Evolutionary conservation across 2,888 invertebrate species (phyloP).

Genomic region (Drosophila gaucha): DNA sequence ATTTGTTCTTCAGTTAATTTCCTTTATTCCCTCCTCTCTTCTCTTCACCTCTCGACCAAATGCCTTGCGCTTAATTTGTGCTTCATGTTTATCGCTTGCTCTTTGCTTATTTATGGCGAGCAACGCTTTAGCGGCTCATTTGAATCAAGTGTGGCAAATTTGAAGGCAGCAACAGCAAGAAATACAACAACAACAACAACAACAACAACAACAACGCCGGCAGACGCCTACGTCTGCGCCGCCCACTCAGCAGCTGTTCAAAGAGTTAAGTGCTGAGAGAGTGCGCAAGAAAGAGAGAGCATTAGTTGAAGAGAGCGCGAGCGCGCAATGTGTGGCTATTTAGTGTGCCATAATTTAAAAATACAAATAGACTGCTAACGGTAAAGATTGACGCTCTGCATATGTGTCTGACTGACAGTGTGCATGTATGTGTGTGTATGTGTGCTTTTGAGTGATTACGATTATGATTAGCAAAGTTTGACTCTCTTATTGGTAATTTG

Average conservation of each 20-base stretch:
- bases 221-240: slow-evolving; percentile 40
- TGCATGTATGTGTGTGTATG: background rate
- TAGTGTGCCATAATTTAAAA: slow-evolving; percentile 83
- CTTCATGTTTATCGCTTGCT: slow-evolving; percentile 23
- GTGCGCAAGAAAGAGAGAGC: slow-evolving; percentile 1
- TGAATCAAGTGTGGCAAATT: slow-evolving; percentile 57
- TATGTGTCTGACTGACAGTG: slow-evolving; percentile 6
- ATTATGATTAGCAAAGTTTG: slow-evolving; percentile 54
- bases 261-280: slow-evolving; percentile 40
- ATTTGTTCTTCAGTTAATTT: slow-evolving; percentile 33
- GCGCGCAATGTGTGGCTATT: slow-evolving; percentile 29
- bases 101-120: slow-evolving; percentile 42
- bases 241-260: slow-evolving; percentile 73
- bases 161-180: slow-evolving; percentile 35
- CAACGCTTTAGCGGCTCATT: slow-evolving; percentile 50
- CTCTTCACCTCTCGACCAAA: background rate
- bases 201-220: slow-evolving; percentile 20
- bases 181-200: slow-evolving; percentile 10
- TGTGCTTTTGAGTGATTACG: slow-evolving; percentile 33
- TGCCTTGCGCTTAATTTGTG: slow-evolving; percentile 44
- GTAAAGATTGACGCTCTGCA: slow-evolving; percentile 54
- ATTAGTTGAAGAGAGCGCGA: slow-evolving; percentile 12
- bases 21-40: background rate
- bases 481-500: slow-evolving; percentile 44
- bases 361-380: slow-evolving; percentile 73